These are phyloP conservation scores for Drosophila eohydei DNA, from an alignment of 2,888 invertebrate species.

Conservation along the genomic window DNA sequence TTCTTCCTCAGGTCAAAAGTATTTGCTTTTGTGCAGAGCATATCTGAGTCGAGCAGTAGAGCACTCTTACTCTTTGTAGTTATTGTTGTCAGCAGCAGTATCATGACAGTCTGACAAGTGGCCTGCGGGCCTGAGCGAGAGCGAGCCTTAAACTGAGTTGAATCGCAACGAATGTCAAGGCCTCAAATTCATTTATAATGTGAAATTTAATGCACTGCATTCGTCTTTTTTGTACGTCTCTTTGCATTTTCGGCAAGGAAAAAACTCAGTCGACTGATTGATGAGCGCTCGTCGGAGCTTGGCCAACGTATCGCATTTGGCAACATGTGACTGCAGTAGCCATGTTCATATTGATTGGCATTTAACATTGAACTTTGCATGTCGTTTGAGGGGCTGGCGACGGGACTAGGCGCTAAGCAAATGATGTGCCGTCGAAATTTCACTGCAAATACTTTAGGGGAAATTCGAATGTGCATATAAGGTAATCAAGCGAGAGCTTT, in stretches of 20 bases:
- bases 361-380: slow-evolving; percentile 76
- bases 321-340: slow-evolving; percentile 11
- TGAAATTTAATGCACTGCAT: slow-evolving; percentile 43
- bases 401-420: slow-evolving; percentile 6
- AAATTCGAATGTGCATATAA: slow-evolving; percentile 38
- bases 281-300: slow-evolving; percentile 46
- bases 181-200: slow-evolving; percentile 58
- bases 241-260: slow-evolving; percentile 22
- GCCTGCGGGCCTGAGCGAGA: slow-evolving; percentile 23
- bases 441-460: slow-evolving; percentile 62
- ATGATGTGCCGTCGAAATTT: slow-evolving; percentile 44
- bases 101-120: slow-evolving; percentile 32
- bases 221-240: slow-evolving; percentile 7
- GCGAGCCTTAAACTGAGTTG: background rate
- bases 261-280: slow-evolving; percentile 57
- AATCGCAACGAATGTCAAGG: slow-evolving; percentile 35
- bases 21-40: background rate
- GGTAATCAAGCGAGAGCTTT: slow-evolving; percentile 44
- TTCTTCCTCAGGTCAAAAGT: background rate
- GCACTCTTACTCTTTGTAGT: background rate
- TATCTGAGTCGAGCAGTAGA: background rate
- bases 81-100: slow-evolving; percentile 29
- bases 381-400: background rate
- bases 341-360: slow-evolving; percentile 67
- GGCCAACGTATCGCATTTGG: slow-evolving; percentile 38